A percentile compares a stretch with the other conserved stretches of the same genome.
These are phyloP conservation scores for Cheilosia soror DNA, from an alignment of 2,888 invertebrate genomes.

Conservation along the genomic window DNA sequence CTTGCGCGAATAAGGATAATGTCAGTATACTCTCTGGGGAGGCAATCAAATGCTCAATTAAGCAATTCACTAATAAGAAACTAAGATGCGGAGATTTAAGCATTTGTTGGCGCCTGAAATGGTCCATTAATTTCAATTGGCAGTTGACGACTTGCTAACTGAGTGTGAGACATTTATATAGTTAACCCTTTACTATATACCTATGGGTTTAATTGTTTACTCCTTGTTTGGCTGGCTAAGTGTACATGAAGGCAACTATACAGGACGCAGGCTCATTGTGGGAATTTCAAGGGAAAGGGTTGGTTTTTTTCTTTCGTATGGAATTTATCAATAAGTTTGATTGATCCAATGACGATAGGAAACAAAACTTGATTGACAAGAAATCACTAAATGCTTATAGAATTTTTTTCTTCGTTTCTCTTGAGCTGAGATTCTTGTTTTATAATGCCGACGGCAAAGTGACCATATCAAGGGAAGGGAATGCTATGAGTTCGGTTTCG, in stretches of 20 bases:
- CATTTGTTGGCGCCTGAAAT: constrained; percentile 44
- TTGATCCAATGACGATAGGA: constrained; percentile 18
- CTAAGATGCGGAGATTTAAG: constrained; percentile 36
- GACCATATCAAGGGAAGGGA: too few species aligned
- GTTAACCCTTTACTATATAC: too few species aligned
- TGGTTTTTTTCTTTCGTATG: background rate
- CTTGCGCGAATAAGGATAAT: background rate
- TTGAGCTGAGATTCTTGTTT: too few species aligned
- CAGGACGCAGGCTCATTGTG: background rate
- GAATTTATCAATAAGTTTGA: constrained; percentile 34
- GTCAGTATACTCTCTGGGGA: constrained; percentile 6
- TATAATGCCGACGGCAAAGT: too few species aligned
- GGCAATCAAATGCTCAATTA: constrained; percentile 67
- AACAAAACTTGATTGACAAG: background rate
- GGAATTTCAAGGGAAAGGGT: constrained; percentile 11
- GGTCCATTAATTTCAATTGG: constrained; percentile 61
- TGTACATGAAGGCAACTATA: too few species aligned
- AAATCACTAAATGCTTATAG: too few species aligned
- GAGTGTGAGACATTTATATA: background rate
- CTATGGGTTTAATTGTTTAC: too few species aligned
- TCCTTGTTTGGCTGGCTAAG: background rate
- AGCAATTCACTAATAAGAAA: constrained; percentile 59
- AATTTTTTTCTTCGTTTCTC: too few species aligned
- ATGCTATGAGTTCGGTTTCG: too few species aligned
- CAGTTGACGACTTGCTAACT: constrained; percentile 6